Base-by-base conservation (phyloP, 2,888 invertebrate species). In the Leptopilina myrica region DNA sequence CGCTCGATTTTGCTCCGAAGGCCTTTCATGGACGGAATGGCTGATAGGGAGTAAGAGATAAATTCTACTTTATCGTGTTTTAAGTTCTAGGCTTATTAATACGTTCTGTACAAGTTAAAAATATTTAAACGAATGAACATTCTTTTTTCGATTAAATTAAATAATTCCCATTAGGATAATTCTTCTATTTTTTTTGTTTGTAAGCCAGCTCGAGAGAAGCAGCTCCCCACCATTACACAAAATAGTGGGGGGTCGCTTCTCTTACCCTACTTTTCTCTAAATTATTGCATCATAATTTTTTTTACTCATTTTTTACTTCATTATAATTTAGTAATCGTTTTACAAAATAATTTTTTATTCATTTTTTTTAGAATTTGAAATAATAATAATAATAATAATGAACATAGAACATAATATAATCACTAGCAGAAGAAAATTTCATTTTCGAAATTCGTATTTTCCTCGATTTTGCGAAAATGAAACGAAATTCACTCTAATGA, bases 1-100 rank as follows among this genome's bases (percentile, higher is more conserved):
- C 78, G 79, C 80, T 76, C 76, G 65, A 78, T 67, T 84, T 87
- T 86, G 86, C 89, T 89, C 86, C 14, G 80, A 90, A 90, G 90
- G 90, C 89, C 88, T 89, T 88, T 88, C 88, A 85, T 90, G 90
- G 90, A 90, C 90, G 90, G 90, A 90, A 88, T 89, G 88, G 84
- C 88, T 90, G 90, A 90, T 89, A 89, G 87, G 90, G 89, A 84
- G 56, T 73, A 73, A 73, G 7, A 73, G 33, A 78, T 69, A 20
- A 62, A 65, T 49, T 66, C 43, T 73, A 66, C 73, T 59, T 79
- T 79, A 69, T 64, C 8, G 56, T 67, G 81, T 81, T 66, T 78
- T 78, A 6, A 81, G 77, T 67, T 14, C 77, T 82, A 84, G 65
- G 62, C 76, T 64, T 78, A 80, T 14, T 5, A 33, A 64, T 62